Evolutionary conservation across 2,113 vertebrate genomes (phyloP).

Genomic region (Silurus meridionalis): DNA sequence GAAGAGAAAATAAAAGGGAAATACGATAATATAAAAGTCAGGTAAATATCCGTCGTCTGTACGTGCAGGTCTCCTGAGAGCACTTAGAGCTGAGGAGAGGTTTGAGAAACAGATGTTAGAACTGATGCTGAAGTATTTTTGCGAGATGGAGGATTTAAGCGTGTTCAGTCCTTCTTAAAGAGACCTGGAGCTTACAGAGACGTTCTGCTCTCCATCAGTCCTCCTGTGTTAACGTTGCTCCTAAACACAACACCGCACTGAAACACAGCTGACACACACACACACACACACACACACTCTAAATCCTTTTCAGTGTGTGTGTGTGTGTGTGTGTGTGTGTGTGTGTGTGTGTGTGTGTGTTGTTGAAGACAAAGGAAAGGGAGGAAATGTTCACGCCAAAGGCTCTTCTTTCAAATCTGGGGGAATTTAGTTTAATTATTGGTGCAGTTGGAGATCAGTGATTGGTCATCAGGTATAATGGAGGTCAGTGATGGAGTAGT

Average conservation of each 20-base stretch:
- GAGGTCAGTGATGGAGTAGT: neutral
- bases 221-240: slow-evolving; percentile 10
- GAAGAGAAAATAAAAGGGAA: neutral
- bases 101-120: slow-evolving; percentile 14
- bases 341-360: slow-evolving; percentile 1
- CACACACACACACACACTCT: neutral
- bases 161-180: neutral
- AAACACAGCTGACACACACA: neutral
- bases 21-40: slow-evolving; percentile 9
- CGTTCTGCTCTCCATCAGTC: slow-evolving; percentile 46
- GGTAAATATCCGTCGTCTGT: neutral
- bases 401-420: neutral
- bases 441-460: neutral
- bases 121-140: neutral
- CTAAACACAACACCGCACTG: neutral
- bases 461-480: neutral
- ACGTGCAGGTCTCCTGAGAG: neutral
- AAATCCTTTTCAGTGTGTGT: neutral
- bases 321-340: slow-evolving; percentile 7
- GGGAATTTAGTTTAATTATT: neutral
- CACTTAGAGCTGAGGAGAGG: neutral
- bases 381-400: neutral
- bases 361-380: neutral
- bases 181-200: slow-evolving; percentile 34
- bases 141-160: neutral